Base-by-base conservation (phyloP, 2,888 invertebrate species). In the Pristionchus exspectatus region DNA sequence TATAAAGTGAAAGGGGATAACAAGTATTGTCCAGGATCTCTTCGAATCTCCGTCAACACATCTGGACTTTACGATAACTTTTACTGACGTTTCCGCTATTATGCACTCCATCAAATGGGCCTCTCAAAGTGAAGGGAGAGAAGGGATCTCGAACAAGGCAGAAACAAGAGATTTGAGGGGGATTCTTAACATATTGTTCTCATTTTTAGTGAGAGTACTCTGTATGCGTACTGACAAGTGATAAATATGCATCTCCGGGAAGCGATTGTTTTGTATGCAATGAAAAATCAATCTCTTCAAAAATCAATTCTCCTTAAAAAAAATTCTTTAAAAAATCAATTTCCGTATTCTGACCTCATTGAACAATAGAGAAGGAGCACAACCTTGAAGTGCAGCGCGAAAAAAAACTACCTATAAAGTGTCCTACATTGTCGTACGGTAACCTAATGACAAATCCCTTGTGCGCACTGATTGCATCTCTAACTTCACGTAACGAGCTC, bases 191-290 rank as follows among this genome's bases (percentile, higher is more conserved):
- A n/a, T 12, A 12, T 27, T 66, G 0, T 24, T 27, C 27, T 27
- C 21, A 66, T 27, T 66, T 66, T 18, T 54, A 81, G 81, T 27
- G 81, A 81, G 50, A 54, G 27, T 81, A 44, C 81, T 81, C 50
- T n/a, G 38, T 81, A 33, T 81, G 44, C 50, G 81, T 50, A 44
- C 81, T 81, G 81, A 81, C 50, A 50, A 81, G 81, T 50, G 54
- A 81, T 81, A 81, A 54, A 81, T 81, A 81, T 81, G 81, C 44
- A 81, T 81, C 81, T 81, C 54, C 81, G 81, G 54, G 81, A 81
- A n/a, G 50, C 21, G 21, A 63, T 72, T 72, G 72, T 33, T 18
- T 30, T 33, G 38, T 7, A 30, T 72, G 16, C 30, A 10, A 16
- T 30, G 72, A 14, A 50, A 50, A 38, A 3, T 38, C 5, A 38